These are phyloP conservation scores for Spisula subtruncata DNA, from an alignment of 2,888 invertebrate species.

Conservation along the genomic window DNA sequence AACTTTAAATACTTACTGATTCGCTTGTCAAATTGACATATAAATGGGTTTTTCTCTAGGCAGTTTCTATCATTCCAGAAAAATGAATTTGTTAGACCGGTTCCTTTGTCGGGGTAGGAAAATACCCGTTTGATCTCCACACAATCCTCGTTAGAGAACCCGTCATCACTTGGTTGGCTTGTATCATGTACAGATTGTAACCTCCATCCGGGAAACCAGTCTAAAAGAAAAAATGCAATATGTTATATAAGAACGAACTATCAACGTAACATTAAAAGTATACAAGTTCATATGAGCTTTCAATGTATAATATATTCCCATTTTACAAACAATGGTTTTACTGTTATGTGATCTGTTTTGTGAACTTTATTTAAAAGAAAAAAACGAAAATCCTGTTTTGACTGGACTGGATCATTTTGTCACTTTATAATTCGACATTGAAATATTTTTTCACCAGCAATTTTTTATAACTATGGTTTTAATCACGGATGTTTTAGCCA, in stretches of 20 bases:
- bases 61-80: slow-evolving; percentile 95
- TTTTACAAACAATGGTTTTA: too few species aligned
- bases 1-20: slow-evolving; percentile 90
- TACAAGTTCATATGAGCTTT: too few species aligned
- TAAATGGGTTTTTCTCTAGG: slow-evolving; percentile 92
- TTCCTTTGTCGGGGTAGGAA: slow-evolving; percentile 88
- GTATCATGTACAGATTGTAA: slow-evolving; percentile 89
- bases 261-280: too few species aligned
- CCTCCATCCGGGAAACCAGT: slow-evolving; percentile 95
- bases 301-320: too few species aligned
- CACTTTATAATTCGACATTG: too few species aligned
- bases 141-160: slow-evolving; percentile 94
- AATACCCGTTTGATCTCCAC: slow-evolving; percentile 92
- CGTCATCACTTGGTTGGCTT: slow-evolving; percentile 94
- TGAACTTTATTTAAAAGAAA: too few species aligned
- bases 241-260: not conserved
- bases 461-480: too few species aligned
- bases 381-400: too few species aligned
- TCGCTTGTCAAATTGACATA: slow-evolving; percentile 92
- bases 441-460: too few species aligned
- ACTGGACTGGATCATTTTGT: too few species aligned
- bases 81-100: slow-evolving; percentile 89
- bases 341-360: too few species aligned
- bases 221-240: slow-evolving; percentile 87
- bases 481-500: too few species aligned